These are phyloP conservation scores for Vultur gryphus DNA, from an alignment of 2,797 vertebrate species.

Conservation along the genomic window DNA sequence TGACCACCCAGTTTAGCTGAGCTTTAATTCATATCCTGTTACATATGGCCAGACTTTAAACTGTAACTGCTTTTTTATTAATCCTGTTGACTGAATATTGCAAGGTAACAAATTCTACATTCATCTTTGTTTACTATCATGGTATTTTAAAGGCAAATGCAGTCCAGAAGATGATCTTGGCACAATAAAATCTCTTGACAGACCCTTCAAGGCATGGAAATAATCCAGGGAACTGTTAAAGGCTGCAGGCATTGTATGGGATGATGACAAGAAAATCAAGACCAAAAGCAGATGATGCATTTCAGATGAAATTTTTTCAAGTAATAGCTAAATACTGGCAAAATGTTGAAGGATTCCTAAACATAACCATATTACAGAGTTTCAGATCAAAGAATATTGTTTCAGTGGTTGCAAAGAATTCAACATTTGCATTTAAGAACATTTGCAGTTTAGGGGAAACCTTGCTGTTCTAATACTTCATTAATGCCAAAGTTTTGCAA, in stretches of 20 bases:
- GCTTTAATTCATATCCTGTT: slow-evolving; percentile 7
- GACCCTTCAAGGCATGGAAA: not conserved
- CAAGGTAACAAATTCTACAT: not conserved
- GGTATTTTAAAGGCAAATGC: not conserved
- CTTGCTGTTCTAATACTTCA: not conserved
- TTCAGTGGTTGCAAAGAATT: slow-evolving; percentile 42
- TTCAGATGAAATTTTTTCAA: slow-evolving; percentile 52
- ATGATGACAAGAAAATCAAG: slow-evolving; percentile 58
- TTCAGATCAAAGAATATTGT: slow-evolving; percentile 52
- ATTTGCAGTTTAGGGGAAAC: slow-evolving; percentile 1
- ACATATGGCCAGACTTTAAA: not conserved
- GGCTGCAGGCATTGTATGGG: not conserved
- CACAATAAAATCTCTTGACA: not conserved
- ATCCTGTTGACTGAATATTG: not conserved
- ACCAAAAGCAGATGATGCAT: slow-evolving; percentile 47
- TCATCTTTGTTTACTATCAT: not conserved
- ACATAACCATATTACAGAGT: slow-evolving; percentile 49
- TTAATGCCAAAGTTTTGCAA: slow-evolving; percentile 30
- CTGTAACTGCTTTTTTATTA: slow-evolving; percentile 10
- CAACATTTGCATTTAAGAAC: slow-evolving; percentile 16
- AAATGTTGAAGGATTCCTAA: slow-evolving; percentile 56
- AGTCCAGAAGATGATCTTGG: not conserved
- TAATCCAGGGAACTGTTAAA: not conserved
- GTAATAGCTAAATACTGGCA: slow-evolving; percentile 39
- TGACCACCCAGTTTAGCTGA: not conserved